A percentile compares a stretch with the other conserved stretches of the same genome.
These are phyloP conservation scores for Nymphicus hollandicus DNA, from an alignment of 2,113 vertebrate genomes.

Conservation along the genomic window DNA sequence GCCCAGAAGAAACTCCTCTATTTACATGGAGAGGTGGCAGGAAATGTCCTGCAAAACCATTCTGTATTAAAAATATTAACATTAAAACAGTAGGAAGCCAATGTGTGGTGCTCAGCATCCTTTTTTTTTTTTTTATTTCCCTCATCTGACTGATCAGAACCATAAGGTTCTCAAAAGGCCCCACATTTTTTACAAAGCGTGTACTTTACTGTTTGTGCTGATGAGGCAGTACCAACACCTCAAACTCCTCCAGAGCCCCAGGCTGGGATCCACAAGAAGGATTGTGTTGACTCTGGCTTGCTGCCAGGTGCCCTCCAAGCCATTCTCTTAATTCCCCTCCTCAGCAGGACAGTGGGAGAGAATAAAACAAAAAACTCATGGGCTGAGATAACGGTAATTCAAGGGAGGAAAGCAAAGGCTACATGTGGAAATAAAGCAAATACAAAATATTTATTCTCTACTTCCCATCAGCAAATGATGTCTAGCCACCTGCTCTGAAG, in stretches of 20 bases:
- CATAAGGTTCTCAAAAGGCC: not conserved
- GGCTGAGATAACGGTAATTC: not conserved
- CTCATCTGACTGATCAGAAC: not conserved
- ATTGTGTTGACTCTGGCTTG: not conserved
- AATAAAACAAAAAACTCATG: not conserved
- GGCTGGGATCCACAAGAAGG: not conserved
- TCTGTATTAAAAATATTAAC: not conserved
- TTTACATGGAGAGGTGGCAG: not conserved
- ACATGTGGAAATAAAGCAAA: not conserved
- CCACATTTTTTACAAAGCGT: not conserved
- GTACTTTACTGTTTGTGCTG: not conserved
- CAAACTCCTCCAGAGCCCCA: not conserved
- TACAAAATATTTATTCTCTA: not conserved
- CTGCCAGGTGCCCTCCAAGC: not conserved
- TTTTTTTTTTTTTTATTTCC: not conserved
- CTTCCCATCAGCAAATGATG: not conserved
- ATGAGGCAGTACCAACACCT: not conserved
- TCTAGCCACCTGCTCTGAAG: not conserved
- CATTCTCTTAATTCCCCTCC: not conserved
- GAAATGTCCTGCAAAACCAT: not conserved
- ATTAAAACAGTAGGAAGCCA: not conserved
- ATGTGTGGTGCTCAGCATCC: not conserved
- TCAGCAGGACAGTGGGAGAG: not conserved
- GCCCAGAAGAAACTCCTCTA: not conserved
- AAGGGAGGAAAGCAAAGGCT: not conserved